A percentile compares a stretch with the other conserved stretches of the same genome.
These are phyloP conservation scores for Ceratothoa steindachneri DNA, from an alignment of 2,888 invertebrate species.

Conservation along the genomic window DNA sequence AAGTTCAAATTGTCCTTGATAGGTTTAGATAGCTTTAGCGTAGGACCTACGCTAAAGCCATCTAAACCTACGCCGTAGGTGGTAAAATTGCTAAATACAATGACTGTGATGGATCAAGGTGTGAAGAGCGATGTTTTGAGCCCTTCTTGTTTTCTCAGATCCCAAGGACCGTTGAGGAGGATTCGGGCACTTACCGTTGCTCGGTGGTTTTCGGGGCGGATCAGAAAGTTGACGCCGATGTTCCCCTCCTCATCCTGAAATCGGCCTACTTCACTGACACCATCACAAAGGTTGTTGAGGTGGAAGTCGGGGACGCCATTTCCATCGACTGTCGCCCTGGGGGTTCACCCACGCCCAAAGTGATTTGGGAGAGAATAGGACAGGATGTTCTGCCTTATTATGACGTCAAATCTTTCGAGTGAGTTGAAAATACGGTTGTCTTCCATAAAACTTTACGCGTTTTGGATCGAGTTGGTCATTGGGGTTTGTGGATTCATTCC, in stretches of 20 bases:
- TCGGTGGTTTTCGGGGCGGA: conserved; percentile 41
- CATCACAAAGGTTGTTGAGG: conserved; percentile 35
- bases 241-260: conserved; percentile 23
- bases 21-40: no score
- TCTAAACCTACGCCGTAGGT: no score
- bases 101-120: no score
- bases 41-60: no score
- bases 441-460: neutral
- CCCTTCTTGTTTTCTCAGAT: no score
- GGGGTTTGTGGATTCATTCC: neutral
- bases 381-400: conserved; percentile 35
- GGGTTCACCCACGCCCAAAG: conserved; percentile 33
- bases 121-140: no score
- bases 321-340: conserved; percentile 43
- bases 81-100: no score
- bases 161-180: conserved; percentile 16
- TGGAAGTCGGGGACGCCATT: conserved; percentile 36
- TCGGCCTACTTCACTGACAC: conserved; percentile 38
- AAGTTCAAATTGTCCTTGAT: no score
- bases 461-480: neutral
- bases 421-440: neutral
- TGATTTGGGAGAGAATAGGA: conserved; percentile 39
- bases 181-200: conserved; percentile 35
- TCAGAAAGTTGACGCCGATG: conserved; percentile 42
- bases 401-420: conserved; percentile 37